A percentile compares a stretch with the other conserved stretches of the same genome.
These are phyloP conservation scores for Zaprionus ghesquierei DNA, from an alignment of 1,140 invertebrate species.

Conservation along the genomic window DNA sequence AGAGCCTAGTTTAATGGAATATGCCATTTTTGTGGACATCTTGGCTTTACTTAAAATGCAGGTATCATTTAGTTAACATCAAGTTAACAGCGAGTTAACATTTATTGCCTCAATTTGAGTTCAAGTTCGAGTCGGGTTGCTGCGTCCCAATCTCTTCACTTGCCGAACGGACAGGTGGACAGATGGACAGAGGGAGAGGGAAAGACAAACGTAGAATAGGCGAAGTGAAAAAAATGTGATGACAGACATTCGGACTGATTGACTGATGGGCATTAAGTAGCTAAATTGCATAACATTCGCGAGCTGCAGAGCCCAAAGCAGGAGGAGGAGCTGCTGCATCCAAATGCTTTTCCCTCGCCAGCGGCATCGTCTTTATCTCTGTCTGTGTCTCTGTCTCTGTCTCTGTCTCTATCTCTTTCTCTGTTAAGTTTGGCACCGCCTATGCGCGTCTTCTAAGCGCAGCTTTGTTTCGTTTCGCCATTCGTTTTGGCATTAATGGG, in stretches of 20 bases:
- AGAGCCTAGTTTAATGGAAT: no score
- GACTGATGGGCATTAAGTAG: slow-evolving; percentile 78
- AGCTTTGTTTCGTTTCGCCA: slow-evolving; percentile 35
- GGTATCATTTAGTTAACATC: no score
- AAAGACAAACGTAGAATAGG: not conserved
- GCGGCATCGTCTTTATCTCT: slow-evolving; percentile 13
- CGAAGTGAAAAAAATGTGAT: slow-evolving; percentile 47
- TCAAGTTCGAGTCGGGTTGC: not conserved
- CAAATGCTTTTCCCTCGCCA: slow-evolving; percentile 1
- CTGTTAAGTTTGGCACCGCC: not conserved
- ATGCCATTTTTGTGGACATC: no score
- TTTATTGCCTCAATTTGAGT: not conserved
- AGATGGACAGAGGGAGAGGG: not conserved
- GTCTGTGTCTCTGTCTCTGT: slow-evolving; percentile 9
- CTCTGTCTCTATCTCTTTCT: slow-evolving; percentile 16
- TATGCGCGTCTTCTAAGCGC: slow-evolving; percentile 11
- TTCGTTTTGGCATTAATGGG: slow-evolving; percentile 29
- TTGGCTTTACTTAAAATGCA: no score
- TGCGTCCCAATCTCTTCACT: not conserved
- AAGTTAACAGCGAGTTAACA: not conserved
- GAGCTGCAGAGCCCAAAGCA: not conserved
- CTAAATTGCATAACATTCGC: slow-evolving; percentile 75
- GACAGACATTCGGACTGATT: slow-evolving; percentile 70
- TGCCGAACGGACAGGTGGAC: not conserved
- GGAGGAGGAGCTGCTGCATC: not conserved